Evolutionary conservation across 2,888 invertebrate genomes (phyloP), one percentile per base, ranked within the genome.

Genomic region (Nasonovia ribisnigri): DNA sequence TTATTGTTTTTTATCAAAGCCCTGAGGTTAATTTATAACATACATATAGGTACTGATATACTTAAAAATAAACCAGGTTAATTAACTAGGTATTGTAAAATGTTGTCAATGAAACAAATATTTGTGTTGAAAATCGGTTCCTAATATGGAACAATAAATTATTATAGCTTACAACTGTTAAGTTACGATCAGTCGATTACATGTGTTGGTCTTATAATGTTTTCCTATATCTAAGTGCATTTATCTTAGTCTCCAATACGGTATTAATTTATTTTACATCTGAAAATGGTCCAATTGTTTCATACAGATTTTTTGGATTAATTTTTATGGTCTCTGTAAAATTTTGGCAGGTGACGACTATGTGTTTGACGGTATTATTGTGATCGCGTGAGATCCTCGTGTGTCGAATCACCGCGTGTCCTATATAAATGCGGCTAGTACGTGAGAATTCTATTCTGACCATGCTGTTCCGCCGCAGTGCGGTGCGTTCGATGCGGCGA

Each of bases 81-180:
- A 77, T 77, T 36, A 77, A 77, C 36, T 77, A 77, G 77, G 77
- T 77, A 20, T 67, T 67, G n/a, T 67, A 67, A 67, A 67, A n/a
- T 67, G 36, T 67, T 67, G 36, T 67, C 5, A 67, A 36, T 36
- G n/a, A 67, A 67, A n/a, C 13, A 8, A 29, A 60, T 60, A 29
- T n/a, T n/a, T n/a, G 16, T 6, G 6, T 67, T 67, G 16, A n/a
- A 16, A n/a, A 67, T 67, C n/a, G 6, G 6, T n/a, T 67, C 67
- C 67, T n/a, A 1, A n/a, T 67, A 67, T 13, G 60, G 60, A 67
- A 67, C 5, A 67, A 13, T 46, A 4, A 8, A 46, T n/a, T 67
- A 67, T 67, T 67, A 13, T n/a, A 13, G 60, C n/a, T 67, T n/a
- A 67, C 60, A 67, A n/a, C n/a, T 67, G n/a, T n/a, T n/a, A 67